These are phyloP conservation scores for Sminthurides bifidus DNA, from an alignment of 1,140 invertebrate genomes.

Conservation along the genomic window DNA sequence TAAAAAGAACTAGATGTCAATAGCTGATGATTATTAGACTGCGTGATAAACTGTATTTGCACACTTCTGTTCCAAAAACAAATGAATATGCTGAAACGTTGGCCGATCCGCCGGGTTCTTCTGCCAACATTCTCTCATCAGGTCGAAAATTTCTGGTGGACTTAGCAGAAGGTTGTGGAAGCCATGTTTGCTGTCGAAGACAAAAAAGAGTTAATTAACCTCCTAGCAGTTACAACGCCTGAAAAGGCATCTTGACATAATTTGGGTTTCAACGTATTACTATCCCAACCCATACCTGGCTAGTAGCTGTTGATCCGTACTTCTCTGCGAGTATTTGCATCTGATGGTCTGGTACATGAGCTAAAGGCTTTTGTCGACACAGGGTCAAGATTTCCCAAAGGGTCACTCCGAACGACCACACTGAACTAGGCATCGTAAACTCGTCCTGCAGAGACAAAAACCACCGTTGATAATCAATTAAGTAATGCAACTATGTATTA, in stretches of 20 bases:
- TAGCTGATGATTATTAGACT: conserved; percentile 4
- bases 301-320: conserved; percentile 20
- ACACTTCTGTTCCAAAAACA: conserved; percentile 73
- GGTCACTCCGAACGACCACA: conserved; percentile 79
- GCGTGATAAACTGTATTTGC: conserved; percentile 21
- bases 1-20: not conserved
- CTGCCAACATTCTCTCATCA: conserved; percentile 92
- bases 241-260: too few species aligned
- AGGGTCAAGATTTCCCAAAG: conserved; percentile 82
- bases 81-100: conserved; percentile 77
- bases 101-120: conserved; percentile 69
- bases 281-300: too few species aligned
- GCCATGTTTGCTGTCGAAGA: conserved; percentile 45
- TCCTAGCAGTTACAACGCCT: too few species aligned
- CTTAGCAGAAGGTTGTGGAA: conserved; percentile 69
- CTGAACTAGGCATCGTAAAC: conserved; percentile 72
- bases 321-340: conserved; percentile 23
- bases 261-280: too few species aligned
- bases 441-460: conserved; percentile 54
- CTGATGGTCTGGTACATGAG: conserved; percentile 28
- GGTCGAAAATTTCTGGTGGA: conserved; percentile 78
- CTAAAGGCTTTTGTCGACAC: conserved; percentile 29
- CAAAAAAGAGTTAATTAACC: not conserved
- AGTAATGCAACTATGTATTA: not conserved
- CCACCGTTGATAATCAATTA: too few species aligned